Base-by-base conservation (phyloP, 2,797 vertebrate species). In the Nannoperca obscura region DNA sequence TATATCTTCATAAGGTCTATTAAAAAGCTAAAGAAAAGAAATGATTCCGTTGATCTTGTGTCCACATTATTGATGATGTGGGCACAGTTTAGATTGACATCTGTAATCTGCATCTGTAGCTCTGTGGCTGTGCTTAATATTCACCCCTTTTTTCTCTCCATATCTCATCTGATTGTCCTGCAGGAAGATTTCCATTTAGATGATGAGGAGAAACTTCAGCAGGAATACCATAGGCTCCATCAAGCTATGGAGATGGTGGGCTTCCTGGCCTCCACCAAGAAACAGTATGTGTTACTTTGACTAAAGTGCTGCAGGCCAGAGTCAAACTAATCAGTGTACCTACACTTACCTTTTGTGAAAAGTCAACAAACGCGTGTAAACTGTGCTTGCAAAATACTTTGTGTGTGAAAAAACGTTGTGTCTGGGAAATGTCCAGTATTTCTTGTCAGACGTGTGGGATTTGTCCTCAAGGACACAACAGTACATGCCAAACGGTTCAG, bases 161-260 rank as follows among this genome's bases (percentile, higher is more conserved):
- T 24, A 2, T 80, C 7, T 34, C 2, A 1, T 81, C 46, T 83
- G 14, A 9, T 67, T 66, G 50, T 38, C 49, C 57, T 81, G 1
- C 87, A 99, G 97, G 95, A 96, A 89, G 94, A 96, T 88, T 94
- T 96, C 76, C 92, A 95, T 78, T 91, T 96, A 5, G 97, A 97
- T 59, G 96, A 97, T 47, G 94, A 94, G 30, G 96, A 95, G 76
- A 96, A 96, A 80, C 95, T 98, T 47, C 82, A 82, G 22, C 95
- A 96, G 10, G 96, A 98, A 83, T 99, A 97, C 34, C 96, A 96
- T 69, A 95, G 97, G 63, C 95, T 99, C 27, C 97, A 98, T 80
- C 98, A 98, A 91, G 98, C 98, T 54, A 99, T 99, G 98, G 98
- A 99, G 91, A 98, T 99, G 98, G 97, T 99, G 36, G 98, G 98